Conservation (phyloP, 2,113 vertebrate species). For the Pomatostomus ruficeps region DNA sequence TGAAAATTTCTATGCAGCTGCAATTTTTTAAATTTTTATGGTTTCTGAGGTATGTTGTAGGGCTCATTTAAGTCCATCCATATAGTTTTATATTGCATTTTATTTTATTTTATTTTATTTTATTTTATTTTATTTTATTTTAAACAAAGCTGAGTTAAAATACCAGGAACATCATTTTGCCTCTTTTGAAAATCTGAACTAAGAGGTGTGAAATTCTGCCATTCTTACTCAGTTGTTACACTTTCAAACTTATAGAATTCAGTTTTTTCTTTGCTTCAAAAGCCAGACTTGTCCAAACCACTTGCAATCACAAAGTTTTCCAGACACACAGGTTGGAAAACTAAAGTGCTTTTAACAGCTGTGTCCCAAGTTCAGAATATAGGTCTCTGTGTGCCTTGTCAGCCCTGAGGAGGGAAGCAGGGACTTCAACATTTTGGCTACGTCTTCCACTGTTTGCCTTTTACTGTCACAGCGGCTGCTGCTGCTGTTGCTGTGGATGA, state of each 20-base stretch:
- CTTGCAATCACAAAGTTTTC: constrained; percentile 58
- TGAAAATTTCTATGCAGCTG: neutral
- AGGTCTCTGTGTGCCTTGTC: constrained; percentile 47
- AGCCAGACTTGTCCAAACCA: constrained; percentile 61
- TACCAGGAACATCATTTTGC: neutral
- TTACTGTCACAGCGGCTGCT: constrained; percentile 57
- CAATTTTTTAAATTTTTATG: neutral
- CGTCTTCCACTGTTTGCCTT: constrained; percentile 54
- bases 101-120: neutral
- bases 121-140: neutral
- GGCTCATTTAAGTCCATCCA: neutral
- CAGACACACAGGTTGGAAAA: constrained; percentile 53
- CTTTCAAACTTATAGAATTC: constrained; percentile 13
- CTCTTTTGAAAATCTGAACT: constrained; percentile 8
- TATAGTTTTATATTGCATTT: neutral
- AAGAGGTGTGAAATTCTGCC: constrained; percentile 42
- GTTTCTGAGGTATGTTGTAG: neutral
- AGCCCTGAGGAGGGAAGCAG: constrained; percentile 66
- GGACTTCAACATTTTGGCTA: constrained; percentile 62
- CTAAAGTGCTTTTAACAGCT: constrained; percentile 73
- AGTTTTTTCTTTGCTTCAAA: neutral
- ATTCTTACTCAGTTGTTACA: constrained; percentile 33
- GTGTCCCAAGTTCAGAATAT: constrained; percentile 50
- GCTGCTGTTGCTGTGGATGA: constrained; percentile 41
- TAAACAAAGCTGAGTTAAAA: neutral